Evolutionary conservation across 1,140 invertebrate species (phyloP), one percentile per base, ranked within the genome.

Genomic region (Zaprionus gabonicus): DNA sequence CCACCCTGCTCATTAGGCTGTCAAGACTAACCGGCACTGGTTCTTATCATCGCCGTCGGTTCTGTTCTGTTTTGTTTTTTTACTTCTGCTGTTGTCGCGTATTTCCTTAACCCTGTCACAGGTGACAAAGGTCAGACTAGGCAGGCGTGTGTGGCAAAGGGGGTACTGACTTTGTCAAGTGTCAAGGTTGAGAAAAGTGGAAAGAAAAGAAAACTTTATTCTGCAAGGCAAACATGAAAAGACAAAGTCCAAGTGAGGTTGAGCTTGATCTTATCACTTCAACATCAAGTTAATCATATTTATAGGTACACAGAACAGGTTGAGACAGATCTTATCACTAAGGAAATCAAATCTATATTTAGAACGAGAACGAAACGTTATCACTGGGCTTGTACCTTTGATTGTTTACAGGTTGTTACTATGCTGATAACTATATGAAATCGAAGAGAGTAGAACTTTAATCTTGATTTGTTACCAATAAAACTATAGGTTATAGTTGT

Each of bases 41-140:
- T 57, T 76, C 69, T 72, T 76, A 66, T 76, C 69, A 63, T 70
- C 38, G 57, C 34, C 28, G 17, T 38, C 41, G 25, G 38, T 57
- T 64, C 69, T 65, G 70, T 41, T 20, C 20, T 20, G 20, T 20
- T 20, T 20, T 67, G 23, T 38, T 60, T 63, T 63, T 36, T 15
- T 60, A 46, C 55, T 53, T 12, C 34, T 55, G 13, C 57, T 34
- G 28, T 51, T 60, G 17, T 57, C 36, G 13, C 44, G 12, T 66
- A 38, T 66, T 66, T 53, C 5, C 36, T 56, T 34, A 62, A 69
- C 71, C 36, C 57, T 69, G 57, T 56, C 56, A 44, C 10, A 53
- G 65, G 17, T 67, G 55, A 73, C 46, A 59, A 46, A 66, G 53
- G 70, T 66, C 51, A 65, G 38, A 3, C 13, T 34, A 1, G n/a